Conservation (phyloP, 2,113 vertebrate genomes). For the Stigmatopora argus region DNA sequence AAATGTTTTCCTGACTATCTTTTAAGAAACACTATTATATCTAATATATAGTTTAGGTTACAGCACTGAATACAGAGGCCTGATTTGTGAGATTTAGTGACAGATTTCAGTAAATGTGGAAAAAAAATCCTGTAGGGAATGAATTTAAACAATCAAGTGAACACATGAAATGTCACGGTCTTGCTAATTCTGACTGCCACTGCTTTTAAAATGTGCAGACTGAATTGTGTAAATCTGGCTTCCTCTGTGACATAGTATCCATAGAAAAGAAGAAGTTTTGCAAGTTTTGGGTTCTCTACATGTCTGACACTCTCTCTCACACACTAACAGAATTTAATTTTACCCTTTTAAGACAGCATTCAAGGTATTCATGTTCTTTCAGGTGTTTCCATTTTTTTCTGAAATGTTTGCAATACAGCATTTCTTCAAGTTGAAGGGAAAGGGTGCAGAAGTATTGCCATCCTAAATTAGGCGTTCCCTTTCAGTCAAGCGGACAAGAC, state of each 20-base stretch:
- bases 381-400: neutral
- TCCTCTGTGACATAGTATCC: constrained; percentile 13
- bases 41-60: neutral
- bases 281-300: neutral
- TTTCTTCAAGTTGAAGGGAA: neutral
- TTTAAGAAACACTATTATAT: neutral
- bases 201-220: neutral
- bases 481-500: too few relatives aligned
- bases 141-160: neutral
- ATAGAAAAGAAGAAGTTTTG: constrained; percentile 35
- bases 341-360: neutral
- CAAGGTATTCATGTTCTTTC: neutral
- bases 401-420: neutral
- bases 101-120: neutral
- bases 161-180: neutral
- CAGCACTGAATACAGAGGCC: neutral
- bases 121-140: neutral
- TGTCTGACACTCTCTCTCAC: neutral
- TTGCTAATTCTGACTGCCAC: neutral
- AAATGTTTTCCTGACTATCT: too few relatives aligned
- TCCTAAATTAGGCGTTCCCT: neutral
- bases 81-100: neutral
- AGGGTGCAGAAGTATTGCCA: constrained; percentile 5
- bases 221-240: constrained; percentile 9
- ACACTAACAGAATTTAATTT: neutral